Evolutionary conservation across 2,888 invertebrate genomes (phyloP).

Genomic region (Andricus curvator): DNA sequence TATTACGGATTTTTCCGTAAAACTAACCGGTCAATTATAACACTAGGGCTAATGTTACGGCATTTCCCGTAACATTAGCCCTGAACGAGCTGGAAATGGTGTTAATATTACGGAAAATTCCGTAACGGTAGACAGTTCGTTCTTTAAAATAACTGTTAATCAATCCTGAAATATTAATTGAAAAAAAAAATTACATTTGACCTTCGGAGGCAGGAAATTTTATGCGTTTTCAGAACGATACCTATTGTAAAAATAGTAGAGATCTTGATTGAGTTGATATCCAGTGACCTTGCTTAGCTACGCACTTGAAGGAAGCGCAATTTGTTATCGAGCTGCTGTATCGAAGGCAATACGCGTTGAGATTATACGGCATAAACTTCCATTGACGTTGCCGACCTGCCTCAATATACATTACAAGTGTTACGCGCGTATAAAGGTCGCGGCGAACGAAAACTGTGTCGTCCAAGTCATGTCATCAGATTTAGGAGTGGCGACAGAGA

Average conservation of each 20-base stretch:
- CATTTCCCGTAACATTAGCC: no score
- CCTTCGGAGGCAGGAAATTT: background rate
- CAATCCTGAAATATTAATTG: background rate
- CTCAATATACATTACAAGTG: constrained; percentile 61
- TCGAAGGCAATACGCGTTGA: constrained; percentile 70
- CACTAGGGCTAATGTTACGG: no score
- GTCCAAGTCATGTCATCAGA: background rate
- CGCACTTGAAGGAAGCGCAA: constrained; percentile 33
- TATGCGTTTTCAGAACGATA: constrained; percentile 9
- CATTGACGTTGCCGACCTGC: constrained; percentile 71
- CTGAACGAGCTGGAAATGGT: no score
- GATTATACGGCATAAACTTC: constrained; percentile 55
- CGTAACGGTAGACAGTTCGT: no score
- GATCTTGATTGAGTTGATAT: constrained; percentile 27
- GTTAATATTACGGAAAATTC: no score
- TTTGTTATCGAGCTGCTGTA: constrained; percentile 61
- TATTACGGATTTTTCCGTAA: no score
- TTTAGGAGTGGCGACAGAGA: background rate
- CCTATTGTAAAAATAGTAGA: constrained; percentile 4
- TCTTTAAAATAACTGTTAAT: no score
- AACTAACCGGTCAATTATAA: no score
- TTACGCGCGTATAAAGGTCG: constrained; percentile 25
- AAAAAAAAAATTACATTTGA: background rate
- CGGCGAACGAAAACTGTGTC: constrained; percentile 10
- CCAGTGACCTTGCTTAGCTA: constrained; percentile 28